Evolutionary conservation across 2,797 vertebrate genomes (phyloP).

Genomic region (Sebastes trivittatus): DNA sequence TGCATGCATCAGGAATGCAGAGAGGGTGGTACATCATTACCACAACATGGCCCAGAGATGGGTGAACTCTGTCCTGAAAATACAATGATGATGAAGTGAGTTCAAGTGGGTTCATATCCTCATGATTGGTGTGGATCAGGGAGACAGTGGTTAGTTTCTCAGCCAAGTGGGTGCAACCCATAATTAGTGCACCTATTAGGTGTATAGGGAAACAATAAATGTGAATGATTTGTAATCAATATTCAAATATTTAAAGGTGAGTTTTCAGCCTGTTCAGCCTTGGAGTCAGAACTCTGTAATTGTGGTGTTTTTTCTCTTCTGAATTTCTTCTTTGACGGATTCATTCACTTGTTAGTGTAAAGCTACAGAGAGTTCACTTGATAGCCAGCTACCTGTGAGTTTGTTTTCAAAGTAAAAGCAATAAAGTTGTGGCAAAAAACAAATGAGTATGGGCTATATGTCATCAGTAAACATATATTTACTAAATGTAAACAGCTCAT

Average conservation of each 20-base stretch:
- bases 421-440: background rate
- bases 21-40: background rate
- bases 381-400: background rate
- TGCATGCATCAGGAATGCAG: background rate
- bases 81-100: background rate
- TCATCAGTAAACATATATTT: background rate
- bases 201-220: background rate
- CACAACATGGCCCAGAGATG: background rate
- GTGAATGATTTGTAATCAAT: background rate
- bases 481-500: background rate
- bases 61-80: background rate
- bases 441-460: background rate
- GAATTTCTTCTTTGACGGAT: background rate
- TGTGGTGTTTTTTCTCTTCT: background rate
- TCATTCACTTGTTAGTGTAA: background rate
- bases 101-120: background rate
- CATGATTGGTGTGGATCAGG: background rate
- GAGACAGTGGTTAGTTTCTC: background rate
- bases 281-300: background rate
- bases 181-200: background rate
- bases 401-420: constrained; percentile 2
- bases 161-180: background rate
- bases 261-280: background rate
- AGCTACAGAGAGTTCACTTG: background rate
- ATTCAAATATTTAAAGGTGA: background rate